These are phyloP conservation scores for Zonitis immaculata DNA, from an alignment of 2,888 invertebrate species.

Conservation along the genomic window DNA sequence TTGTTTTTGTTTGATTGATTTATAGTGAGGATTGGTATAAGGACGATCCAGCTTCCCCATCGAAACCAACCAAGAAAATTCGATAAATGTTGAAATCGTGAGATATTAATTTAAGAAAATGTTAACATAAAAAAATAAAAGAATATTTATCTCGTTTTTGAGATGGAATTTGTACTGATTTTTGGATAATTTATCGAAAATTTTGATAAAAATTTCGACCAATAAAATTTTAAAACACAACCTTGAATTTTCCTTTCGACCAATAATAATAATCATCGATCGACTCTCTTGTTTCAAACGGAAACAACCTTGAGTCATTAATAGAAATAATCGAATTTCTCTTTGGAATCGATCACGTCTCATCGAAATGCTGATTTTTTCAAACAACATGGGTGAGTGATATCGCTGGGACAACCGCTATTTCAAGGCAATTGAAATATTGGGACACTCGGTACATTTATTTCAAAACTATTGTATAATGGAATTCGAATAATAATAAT, in stretches of 20 bases:
- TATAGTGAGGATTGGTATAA: constrained; percentile 86
- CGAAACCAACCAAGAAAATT: constrained; percentile 44
- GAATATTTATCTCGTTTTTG: constrained; percentile 5
- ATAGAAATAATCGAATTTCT: too few species aligned
- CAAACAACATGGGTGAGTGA: too few species aligned
- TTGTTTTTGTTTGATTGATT: too few species aligned
- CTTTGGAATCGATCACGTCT: too few species aligned
- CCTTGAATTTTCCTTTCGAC: not conserved
- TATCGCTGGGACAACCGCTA: too few species aligned
- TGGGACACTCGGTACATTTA: too few species aligned
- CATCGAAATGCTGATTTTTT: too few species aligned
- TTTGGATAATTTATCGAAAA: not conserved
- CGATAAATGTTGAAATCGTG: not conserved
- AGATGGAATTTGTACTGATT: not conserved
- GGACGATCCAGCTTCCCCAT: constrained; percentile 62
- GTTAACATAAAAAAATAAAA: not conserved
- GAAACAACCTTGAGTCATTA: not conserved
- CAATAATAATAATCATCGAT: not conserved
- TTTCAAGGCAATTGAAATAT: too few species aligned
- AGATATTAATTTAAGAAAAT: not conserved
- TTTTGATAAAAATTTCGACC: not conserved
- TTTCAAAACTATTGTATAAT: too few species aligned
- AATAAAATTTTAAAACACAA: not conserved
- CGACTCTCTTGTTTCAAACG: not conserved
- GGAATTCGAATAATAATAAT: too few species aligned